Evolutionary conservation across 2,797 vertebrate genomes (phyloP).

Genomic region (Aeoliscus strigatus): DNA sequence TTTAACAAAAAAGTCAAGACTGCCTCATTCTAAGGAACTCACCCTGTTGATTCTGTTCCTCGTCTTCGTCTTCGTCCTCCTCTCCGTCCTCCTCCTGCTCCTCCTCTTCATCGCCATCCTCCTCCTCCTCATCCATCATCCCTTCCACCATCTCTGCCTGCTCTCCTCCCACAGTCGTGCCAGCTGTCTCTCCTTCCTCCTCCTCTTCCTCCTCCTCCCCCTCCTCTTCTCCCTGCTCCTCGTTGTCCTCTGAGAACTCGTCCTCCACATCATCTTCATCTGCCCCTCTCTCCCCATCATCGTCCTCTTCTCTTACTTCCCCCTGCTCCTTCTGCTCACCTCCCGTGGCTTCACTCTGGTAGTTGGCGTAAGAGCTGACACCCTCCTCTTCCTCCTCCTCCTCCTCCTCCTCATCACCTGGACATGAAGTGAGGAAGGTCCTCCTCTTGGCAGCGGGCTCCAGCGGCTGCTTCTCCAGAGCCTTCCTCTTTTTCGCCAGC

Average conservation of each 20-base stretch:
- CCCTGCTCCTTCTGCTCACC: conserved; percentile 80
- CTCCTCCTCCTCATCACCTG: conserved; percentile 72
- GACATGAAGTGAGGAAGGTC: conserved; percentile 78
- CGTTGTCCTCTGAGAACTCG: conserved; percentile 60
- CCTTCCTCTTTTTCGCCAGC: conserved; percentile 96
- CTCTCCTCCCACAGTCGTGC: conserved; percentile 36
- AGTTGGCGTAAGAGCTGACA: conserved; percentile 78
- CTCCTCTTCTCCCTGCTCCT: conserved; percentile 60
- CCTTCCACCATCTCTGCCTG: conserved; percentile 63
- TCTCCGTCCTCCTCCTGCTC: conserved; percentile 75
- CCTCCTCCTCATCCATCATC: conserved; percentile 69
- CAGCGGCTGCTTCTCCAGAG: conserved; percentile 88
- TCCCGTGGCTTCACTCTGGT: conserved; percentile 77
- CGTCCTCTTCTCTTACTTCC: conserved; percentile 79
- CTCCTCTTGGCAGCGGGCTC: conserved; percentile 90
- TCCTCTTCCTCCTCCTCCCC: conserved; percentile 79
- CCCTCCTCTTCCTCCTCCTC: conserved; percentile 73
- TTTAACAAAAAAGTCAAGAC: no score
- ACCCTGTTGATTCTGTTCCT: conserved; percentile 76
- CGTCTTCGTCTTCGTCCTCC: conserved; percentile 77
- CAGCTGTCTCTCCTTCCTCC: conserved; percentile 57
- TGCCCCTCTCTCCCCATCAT: conserved; percentile 41
- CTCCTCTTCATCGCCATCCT: conserved; percentile 78
- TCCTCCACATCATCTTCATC: conserved; percentile 60
- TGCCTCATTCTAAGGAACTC: conserved; percentile 44